A percentile compares a stretch with the other conserved stretches of the same genome.
These are phyloP conservation scores for Muschampia plurimacula DNA, from an alignment of 2,888 invertebrate species.

Conservation along the genomic window DNA sequence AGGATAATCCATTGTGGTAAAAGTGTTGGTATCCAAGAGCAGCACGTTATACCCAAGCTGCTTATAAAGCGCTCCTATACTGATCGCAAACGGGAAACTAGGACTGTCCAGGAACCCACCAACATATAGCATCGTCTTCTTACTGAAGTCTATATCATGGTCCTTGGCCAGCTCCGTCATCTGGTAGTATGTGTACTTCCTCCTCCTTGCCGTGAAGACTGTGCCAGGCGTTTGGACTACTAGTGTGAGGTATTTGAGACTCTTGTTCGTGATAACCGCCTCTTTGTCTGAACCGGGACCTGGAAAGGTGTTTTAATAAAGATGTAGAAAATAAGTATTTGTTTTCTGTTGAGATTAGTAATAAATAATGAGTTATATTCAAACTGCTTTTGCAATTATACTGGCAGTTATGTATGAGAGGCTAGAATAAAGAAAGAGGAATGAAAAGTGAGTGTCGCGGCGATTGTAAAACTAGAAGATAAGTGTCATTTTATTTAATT, in stretches of 20 bases:
- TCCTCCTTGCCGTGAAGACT: slow-evolving; percentile 44
- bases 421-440: too few relatives aligned
- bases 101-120: slow-evolving; percentile 65
- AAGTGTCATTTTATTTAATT: too few relatives aligned
- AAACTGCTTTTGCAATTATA: too few relatives aligned
- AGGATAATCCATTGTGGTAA: slow-evolving; percentile 61
- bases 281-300: slow-evolving; percentile 63
- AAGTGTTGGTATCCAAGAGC: slow-evolving; percentile 58
- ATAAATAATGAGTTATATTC: too few relatives aligned
- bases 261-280: slow-evolving; percentile 59
- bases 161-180: slow-evolving; percentile 56
- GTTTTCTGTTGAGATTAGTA: too few relatives aligned
- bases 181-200: slow-evolving; percentile 62
- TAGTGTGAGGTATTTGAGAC: slow-evolving; percentile 57
- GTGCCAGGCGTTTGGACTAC: slow-evolving; percentile 52
- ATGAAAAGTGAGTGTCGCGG: too few relatives aligned
- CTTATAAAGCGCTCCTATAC: slow-evolving; percentile 53
- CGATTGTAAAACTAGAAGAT: too few relatives aligned
- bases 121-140: slow-evolving; percentile 60
- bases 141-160: slow-evolving; percentile 51
- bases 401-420: too few relatives aligned
- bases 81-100: slow-evolving; percentile 49
- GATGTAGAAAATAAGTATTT: too few relatives aligned
- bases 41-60: slow-evolving; percentile 62
- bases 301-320: slow-evolving; percentile 51